Conservation (phyloP, 2,797 vertebrate genomes). For the Pipistrellus nathusii region DNA sequence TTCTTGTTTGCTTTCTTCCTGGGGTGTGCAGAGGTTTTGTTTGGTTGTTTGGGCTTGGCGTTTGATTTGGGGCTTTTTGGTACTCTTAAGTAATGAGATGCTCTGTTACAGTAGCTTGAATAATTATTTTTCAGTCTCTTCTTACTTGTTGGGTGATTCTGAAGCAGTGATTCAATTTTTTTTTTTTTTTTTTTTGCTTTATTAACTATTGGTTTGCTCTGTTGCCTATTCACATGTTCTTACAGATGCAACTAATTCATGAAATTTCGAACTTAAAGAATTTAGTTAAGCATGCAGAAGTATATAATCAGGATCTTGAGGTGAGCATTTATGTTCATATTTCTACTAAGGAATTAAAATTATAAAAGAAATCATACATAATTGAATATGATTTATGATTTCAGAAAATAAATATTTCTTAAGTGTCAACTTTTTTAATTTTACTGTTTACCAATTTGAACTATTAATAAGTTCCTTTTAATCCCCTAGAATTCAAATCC, state of each 20-base stretch:
- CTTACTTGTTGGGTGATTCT: conserved; percentile 30
- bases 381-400: neutral
- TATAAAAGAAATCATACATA: neutral
- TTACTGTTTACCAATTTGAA: neutral
- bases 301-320: conserved; percentile 90
- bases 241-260: conserved; percentile 91
- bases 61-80: neutral
- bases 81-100: conserved; percentile 3
- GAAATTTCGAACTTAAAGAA: conserved; percentile 91
- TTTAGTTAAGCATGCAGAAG: conserved; percentile 87
- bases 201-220: conserved; percentile 80
- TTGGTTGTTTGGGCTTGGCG: neutral
- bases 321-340: conserved; percentile 85
- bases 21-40: neutral
- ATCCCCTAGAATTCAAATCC: conserved; percentile 27
- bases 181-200: conserved; percentile 45
- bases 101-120: neutral
- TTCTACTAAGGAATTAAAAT: conserved; percentile 38
- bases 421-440: conserved; percentile 36
- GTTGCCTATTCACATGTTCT: conserved; percentile 84
- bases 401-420: neutral
- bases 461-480: conserved; percentile 12
- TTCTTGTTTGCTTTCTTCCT: neutral
- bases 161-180: neutral
- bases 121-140: neutral